Evolutionary conservation across 2,888 invertebrate species (phyloP), one percentile per base, ranked within the genome.

Genomic region (Leuctra nigra): DNA sequence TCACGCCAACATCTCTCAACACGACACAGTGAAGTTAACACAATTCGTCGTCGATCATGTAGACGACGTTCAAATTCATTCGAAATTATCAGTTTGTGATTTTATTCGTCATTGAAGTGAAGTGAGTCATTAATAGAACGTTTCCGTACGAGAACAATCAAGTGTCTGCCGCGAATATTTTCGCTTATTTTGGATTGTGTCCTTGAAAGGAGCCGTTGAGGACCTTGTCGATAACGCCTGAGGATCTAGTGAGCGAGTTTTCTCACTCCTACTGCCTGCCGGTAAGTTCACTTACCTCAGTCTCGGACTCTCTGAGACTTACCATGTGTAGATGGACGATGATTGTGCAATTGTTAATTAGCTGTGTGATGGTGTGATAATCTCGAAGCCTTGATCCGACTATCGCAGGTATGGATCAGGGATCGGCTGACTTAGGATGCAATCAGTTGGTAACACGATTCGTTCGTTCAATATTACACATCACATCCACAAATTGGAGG

Each of bases 331-430:
- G 29, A 11, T 29, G 29, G 29, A 29, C 11, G 29, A 29, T 44
- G 44, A 44, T 44, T 44, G n/a, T 20, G 44, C 44, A 14, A 44
- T 23, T 23, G 9, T 44, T 44, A 44, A 44, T 44, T 44, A 44
- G 22, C 22, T 44, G 22, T 44, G n/a, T 22, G 23, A 44, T 20
- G 20, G 44, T 44, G 20, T n/a, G 44, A 22, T 44, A 44, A 7
- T 18, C 3, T 16, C 41, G 20, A 4, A 20, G n/a, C 44, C 20
- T 20, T 23, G 44, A 44, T 44, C 22, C 2, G 18, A 23, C 4
- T 23, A 44, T 44, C 44, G 23, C n/a, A 20, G n/a, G n/a, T 18
- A 44, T 4, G 22, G 23, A 44, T 44, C 44, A 13, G 2, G 44
- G 44, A 44, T 44, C 23, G 18, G 2, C 44, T 9, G 44, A n/a